Base-by-base conservation (phyloP, 1,140 invertebrate genomes). In the Apis florea region DNA sequence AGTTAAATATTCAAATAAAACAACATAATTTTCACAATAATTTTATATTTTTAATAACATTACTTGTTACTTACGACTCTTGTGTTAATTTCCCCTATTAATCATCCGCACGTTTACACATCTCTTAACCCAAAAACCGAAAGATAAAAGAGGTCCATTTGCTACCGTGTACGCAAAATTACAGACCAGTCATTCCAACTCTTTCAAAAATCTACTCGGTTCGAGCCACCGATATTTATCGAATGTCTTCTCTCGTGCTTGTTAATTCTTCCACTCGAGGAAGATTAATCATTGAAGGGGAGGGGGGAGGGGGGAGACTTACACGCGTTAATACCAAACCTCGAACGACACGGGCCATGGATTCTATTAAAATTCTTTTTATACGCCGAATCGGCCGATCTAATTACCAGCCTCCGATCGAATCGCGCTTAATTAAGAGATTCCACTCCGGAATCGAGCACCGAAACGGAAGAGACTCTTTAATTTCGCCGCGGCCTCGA, bases 291-390 rank as follows among this genome's bases (percentile, higher is more conserved):
- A 53, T 53, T 24, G 49, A 12, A n/a, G 15, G 17, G 47, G 13
- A 15, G 17, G 19, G 49, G 31, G 10, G 17, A 47, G n/a, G n/a
- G 17, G 19, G 49, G n/a, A n/a, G n/a, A n/a, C n/a, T 70, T 24
- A 70, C 49, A 73, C 40, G 56, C 71, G 54, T 73, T 73, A 73
- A 59, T 73, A 54, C 13, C 71, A 73, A 40, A 40, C 11, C 49
- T n/a, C 56, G 40, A 53, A 59, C 24, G 56, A 73, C 72, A 71
- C 78, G 56, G 51, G 54, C 71, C 53, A 69, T 24, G 73, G 70
- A 63, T 72, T 59, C 73, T 56, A 85, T 82, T 86, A 75, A 85
- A 82, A 78, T 86, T 79, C 69, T 86, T 82, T 59, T 59, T 54
- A 21, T 31, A n/a, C 47, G 31, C 2, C 64, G 64, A 67, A 64